A percentile compares a stretch with the other conserved stretches of the same genome.
Evolutionary conservation across 2,113 vertebrate genomes (phyloP).

Genomic region (Burhinus bistriatus): DNA sequence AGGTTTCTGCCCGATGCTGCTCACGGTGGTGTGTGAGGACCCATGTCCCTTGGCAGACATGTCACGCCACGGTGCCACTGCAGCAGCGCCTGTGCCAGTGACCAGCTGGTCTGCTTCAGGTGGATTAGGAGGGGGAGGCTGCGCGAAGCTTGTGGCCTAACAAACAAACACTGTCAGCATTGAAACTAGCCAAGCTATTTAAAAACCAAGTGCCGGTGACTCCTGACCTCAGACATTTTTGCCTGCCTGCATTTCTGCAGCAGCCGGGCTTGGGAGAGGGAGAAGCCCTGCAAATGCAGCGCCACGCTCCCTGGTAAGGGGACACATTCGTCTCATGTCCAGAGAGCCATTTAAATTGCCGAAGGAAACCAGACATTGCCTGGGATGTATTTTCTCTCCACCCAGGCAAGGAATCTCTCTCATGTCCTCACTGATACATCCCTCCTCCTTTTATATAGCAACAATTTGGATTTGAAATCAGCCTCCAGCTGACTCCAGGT

Average conservation of each 20-base stretch:
- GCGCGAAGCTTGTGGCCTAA: background rate
- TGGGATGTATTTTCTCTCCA: background rate
- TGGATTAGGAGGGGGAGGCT: background rate
- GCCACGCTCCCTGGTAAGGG: fast-evolving
- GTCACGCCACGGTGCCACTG: fast-evolving
- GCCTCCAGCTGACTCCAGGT: background rate
- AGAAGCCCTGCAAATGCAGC: background rate
- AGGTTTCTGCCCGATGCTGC: background rate
- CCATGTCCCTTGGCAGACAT: background rate
- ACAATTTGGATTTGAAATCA: background rate
- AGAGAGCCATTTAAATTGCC: background rate
- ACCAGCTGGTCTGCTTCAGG: background rate
- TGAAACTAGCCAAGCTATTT: background rate
- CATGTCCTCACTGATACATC: background rate
- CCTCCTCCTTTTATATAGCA: background rate
- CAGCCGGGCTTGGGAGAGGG: background rate
- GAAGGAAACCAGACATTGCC: background rate
- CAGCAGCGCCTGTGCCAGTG: fast-evolving
- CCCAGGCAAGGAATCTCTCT: background rate
- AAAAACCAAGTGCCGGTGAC: background rate
- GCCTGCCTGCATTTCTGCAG: background rate
- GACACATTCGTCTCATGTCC: background rate
- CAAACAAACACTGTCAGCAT: background rate
- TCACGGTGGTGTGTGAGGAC: fast-evolving
- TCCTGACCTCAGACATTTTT: background rate